These are phyloP conservation scores for Pyrocoelia pectoralis DNA, from an alignment of 2,888 invertebrate species.

Conservation along the genomic window DNA sequence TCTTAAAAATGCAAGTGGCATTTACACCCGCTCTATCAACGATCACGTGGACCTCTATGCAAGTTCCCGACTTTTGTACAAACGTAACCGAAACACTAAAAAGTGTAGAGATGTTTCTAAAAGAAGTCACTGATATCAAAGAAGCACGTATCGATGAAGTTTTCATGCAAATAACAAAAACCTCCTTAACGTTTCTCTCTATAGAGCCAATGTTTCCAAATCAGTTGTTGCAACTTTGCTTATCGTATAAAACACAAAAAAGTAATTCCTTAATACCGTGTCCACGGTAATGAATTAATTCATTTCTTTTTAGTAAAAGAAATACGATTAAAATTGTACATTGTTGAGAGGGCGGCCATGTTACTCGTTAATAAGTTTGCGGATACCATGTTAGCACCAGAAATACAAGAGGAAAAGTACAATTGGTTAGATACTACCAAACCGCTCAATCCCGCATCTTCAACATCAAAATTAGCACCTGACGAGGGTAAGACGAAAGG, in stretches of 20 bases:
- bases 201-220: slow-evolving; percentile 68
- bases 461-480: slow-evolving; percentile 66
- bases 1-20: slow-evolving; percentile 73
- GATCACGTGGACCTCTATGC: slow-evolving; percentile 84
- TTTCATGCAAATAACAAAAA: slow-evolving; percentile 68
- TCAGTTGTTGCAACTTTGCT: slow-evolving; percentile 49
- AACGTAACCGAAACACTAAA: slow-evolving; percentile 66
- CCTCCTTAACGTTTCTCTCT: slow-evolving; percentile 70
- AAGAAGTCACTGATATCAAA: slow-evolving; percentile 77
- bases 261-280: neutral
- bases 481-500: slow-evolving; percentile 62
- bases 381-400: slow-evolving; percentile 66
- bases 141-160: slow-evolving; percentile 76
- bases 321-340: slow-evolving; percentile 68
- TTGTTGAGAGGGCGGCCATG: slow-evolving; percentile 78
- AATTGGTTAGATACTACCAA: slow-evolving; percentile 71
- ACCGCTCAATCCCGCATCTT: slow-evolving; percentile 68
- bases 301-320: slow-evolving; percentile 55
- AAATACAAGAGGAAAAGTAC: slow-evolving; percentile 66
- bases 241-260: neutral
- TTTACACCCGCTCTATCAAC: slow-evolving; percentile 80
- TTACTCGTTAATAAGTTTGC: slow-evolving; percentile 82
- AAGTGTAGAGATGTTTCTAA: slow-evolving; percentile 71
- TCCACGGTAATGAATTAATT: no score
- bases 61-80: slow-evolving; percentile 70